Base-by-base conservation (phyloP, 2,888 invertebrate species). In the Trichopria drosophilae region DNA sequence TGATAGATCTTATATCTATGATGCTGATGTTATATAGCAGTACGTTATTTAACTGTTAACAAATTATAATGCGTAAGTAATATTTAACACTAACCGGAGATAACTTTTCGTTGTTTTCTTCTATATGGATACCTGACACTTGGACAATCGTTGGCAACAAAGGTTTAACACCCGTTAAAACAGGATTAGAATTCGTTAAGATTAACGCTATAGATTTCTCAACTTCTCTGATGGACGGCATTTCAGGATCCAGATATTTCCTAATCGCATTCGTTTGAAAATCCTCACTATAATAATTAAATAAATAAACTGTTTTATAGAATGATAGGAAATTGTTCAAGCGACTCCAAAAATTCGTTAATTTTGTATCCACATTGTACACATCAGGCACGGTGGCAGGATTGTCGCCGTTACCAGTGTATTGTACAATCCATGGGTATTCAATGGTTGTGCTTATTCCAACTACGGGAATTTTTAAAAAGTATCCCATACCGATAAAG, bases 381-480 rank as follows among this genome's bases (percentile, higher is more conserved):
- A 55, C 49, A 10, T 53, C 77, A n/a, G 84, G 82, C 6, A 82
- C 76, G 59, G 78, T 82, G 0, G 85, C 78, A 0, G 84, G 83
- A 51, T 81, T 81, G 58, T 80, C 80, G 0, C 81, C 79, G 44
- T 82, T 70, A 3, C 82, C 82, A 28, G 82, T 76, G 29, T 80
- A 75, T 52, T 77, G 76, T 54, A 77, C 79, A 29, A 77, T 78
- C 78, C 81, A 84, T 0, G 84, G 81, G 76, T 82, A 77, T 6
- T 81, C 59, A 0, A 76, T 69, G 43, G 81, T 80, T 1, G 81
- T 80, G 19, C 81, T 81, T 2, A 82, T 51, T 0, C 78, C 81
- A 1, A 85, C 76, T 1, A 81, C 78, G 1, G 84, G 83, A 9
- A 79, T 77, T 19, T 78, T 71, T 43, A 84, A 67, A 39, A 79